These are phyloP conservation scores for Anhinga anhinga DNA, from an alignment of 2,113 vertebrate genomes.

Conservation along the genomic window DNA sequence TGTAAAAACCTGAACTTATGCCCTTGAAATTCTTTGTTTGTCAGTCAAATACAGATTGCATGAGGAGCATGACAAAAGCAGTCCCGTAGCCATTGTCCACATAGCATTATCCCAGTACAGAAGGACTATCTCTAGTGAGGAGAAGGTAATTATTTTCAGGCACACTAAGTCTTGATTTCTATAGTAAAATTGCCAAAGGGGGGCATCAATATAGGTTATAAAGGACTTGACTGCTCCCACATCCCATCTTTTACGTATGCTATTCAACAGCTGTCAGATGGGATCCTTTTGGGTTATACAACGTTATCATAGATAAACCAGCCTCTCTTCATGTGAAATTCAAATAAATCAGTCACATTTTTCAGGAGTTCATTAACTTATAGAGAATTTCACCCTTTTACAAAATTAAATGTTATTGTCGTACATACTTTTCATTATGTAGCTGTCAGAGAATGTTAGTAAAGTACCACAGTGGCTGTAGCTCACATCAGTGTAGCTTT, in stretches of 20 bases:
- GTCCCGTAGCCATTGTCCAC: not conserved
- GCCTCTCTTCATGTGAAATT: not conserved
- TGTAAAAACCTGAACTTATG: constrained; percentile 39
- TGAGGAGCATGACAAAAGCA: constrained; percentile 41
- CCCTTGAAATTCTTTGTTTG: constrained; percentile 51
- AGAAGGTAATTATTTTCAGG: constrained; percentile 47
- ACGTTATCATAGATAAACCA: not conserved
- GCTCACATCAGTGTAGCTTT: not conserved
- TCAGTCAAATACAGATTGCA: constrained; percentile 44
- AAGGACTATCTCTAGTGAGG: not conserved
- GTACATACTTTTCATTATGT: not conserved
- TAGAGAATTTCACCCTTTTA: not conserved
- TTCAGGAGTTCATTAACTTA: not conserved
- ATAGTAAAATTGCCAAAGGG: not conserved
- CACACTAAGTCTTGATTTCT: constrained; percentile 24
- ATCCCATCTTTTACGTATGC: not conserved
- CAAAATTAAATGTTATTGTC: not conserved
- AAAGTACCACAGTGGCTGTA: not conserved
- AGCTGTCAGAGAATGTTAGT: not conserved
- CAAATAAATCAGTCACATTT: not conserved
- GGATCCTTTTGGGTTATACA: not conserved
- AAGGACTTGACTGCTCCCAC: not conserved
- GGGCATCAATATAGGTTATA: not conserved
- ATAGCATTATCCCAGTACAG: not conserved
- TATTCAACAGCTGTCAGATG: not conserved